A percentile compares a stretch with the other conserved stretches of the same genome.
phyloP scores from a whole-genome alignment of 1,140 invertebrate species.

The Meloidogyne exigua region DNA sequence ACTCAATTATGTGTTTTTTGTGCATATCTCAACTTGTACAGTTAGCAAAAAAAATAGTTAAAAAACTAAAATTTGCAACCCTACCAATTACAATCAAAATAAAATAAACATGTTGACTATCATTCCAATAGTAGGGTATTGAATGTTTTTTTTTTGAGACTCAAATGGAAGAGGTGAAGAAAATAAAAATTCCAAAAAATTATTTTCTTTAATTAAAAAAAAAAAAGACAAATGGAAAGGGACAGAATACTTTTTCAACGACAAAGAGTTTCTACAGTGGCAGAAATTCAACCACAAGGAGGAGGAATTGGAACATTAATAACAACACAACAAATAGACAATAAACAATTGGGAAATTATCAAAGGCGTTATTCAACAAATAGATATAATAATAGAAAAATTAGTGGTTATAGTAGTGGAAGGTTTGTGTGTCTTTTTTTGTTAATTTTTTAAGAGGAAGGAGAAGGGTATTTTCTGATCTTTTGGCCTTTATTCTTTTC shows the following conservation, averaged over 20 bases:
- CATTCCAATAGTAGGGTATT: too few relatives aligned
- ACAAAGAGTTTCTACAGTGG: constrained; percentile 26
- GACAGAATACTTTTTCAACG: constrained; percentile 37
- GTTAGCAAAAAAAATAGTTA: too few relatives aligned
- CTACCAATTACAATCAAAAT: too few relatives aligned
- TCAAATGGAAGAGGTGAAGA: too few relatives aligned
- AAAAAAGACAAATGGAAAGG: constrained; percentile 23
- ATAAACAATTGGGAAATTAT: constrained; percentile 1
- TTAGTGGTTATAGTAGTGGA: constrained; percentile 19
- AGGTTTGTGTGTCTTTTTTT: background rate
- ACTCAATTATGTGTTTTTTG: too few relatives aligned
- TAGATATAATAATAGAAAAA: constrained; percentile 1
- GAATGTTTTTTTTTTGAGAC: too few relatives aligned
- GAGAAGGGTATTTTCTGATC: too few relatives aligned
- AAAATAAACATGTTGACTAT: too few relatives aligned
- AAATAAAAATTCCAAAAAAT: background rate
- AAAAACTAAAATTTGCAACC: too few relatives aligned
- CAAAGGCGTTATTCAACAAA: constrained; percentile 26
- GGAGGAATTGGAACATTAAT: constrained; percentile 6
- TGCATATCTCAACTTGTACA: too few relatives aligned
- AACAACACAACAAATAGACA: background rate
- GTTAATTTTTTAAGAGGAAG: background rate
- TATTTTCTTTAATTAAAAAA: background rate
- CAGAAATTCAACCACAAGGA: constrained; percentile 23
- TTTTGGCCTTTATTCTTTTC: too few relatives aligned